Conservation (phyloP, 2,113 vertebrate species). For the Petroica traversi region DNA sequence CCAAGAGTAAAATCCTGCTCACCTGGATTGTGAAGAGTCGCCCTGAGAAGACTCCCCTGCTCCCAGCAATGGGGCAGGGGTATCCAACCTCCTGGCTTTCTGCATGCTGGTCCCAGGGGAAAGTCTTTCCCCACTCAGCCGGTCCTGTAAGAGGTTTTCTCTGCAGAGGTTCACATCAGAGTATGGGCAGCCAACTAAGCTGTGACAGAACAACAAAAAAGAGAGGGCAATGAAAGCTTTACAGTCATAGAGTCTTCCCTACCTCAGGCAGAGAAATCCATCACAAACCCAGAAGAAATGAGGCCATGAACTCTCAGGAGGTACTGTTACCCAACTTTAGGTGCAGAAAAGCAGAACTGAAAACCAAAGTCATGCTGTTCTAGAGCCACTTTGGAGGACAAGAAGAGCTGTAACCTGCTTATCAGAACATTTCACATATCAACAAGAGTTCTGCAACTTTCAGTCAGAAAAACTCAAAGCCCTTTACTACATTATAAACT, state of each 20-base stretch:
- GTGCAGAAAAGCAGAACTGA: neutral
- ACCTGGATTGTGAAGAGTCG: conserved; percentile 75
- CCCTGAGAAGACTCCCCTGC: conserved; percentile 33
- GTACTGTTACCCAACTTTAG: neutral
- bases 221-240: neutral
- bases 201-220: conserved; percentile 4
- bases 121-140: conserved; percentile 82
- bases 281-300: neutral
- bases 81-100: conserved; percentile 65
- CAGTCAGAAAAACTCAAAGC: neutral
- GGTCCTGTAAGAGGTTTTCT: conserved; percentile 82
- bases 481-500: neutral
- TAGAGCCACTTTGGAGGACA: neutral
- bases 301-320: neutral
- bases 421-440: neutral
- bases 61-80: neutral
- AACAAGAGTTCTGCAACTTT: neutral
- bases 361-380: neutral
- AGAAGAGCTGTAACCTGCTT: neutral
- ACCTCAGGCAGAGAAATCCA: neutral
- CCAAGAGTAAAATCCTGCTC: neutral
- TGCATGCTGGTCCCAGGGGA: conserved; percentile 56
- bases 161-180: conserved; percentile 86
- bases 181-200: conserved; percentile 87
- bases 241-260: neutral